Percentiles rank a stretch among this genome's conserved stretches.
Evolutionary conservation across 2,797 vertebrate genomes (phyloP).

Genomic region (Allobates femoralis): DNA sequence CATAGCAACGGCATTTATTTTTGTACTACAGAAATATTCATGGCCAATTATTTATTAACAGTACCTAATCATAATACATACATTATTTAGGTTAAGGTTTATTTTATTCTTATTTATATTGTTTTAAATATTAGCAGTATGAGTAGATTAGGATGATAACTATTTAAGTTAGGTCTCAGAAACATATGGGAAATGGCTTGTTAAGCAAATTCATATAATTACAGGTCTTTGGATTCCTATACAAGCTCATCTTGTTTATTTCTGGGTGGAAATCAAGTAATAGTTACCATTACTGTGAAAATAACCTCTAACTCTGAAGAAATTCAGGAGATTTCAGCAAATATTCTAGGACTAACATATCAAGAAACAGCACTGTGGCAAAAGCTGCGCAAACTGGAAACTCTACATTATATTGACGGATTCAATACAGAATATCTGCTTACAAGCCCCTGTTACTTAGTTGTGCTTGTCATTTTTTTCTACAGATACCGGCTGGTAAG

Average conservation of each 20-base stretch:
- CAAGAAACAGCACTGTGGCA: not conserved
- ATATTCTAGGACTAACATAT: not conserved
- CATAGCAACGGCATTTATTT: too few species aligned
- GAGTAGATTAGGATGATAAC: not conserved
- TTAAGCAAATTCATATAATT: conserved; percentile 26
- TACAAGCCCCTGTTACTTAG: not conserved
- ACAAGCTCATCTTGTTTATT: conserved; percentile 6
- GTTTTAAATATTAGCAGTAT: not conserved
- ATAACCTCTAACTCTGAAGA: not conserved
- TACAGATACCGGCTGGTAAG: conserved; percentile 32
- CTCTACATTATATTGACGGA: not conserved
- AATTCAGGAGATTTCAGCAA: not conserved
- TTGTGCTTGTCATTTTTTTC: not conserved
- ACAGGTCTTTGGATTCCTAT: conserved; percentile 31
- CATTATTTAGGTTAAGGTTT: too few species aligned
- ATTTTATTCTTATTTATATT: not conserved
- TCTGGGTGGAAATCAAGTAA: conserved; percentile 10
- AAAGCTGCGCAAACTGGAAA: not conserved
- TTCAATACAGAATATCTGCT: not conserved
- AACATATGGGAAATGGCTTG: not conserved
- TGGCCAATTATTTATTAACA: too few species aligned
- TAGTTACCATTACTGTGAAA: not conserved
- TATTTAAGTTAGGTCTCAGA: not conserved
- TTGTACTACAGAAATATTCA: too few species aligned
- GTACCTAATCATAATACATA: not conserved